A percentile compares a stretch with the other conserved stretches of the same genome.
These are phyloP conservation scores for Centropus unirufus DNA, from an alignment of 2,113 vertebrate genomes.

Conservation along the genomic window DNA sequence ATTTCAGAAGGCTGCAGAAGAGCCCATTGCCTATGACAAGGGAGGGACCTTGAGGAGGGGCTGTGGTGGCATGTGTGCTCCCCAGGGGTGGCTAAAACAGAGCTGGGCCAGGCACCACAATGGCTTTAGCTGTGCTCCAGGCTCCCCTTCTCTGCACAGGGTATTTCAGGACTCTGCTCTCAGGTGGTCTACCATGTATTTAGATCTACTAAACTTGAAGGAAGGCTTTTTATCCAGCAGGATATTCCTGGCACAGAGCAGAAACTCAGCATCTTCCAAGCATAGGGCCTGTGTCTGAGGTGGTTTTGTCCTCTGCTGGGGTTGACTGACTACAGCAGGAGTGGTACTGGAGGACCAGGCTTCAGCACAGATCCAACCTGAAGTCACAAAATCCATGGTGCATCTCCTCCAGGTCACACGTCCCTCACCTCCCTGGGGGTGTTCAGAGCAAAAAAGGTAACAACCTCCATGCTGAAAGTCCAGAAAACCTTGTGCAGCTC, in stretches of 20 bases:
- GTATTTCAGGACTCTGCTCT: neutral
- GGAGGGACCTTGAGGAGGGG: neutral
- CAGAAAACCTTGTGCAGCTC: neutral
- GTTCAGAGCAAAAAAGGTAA: neutral
- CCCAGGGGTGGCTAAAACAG: neutral
- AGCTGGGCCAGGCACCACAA: neutral
- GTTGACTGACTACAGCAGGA: accelerated
- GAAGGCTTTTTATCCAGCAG: neutral
- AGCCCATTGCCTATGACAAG: neutral
- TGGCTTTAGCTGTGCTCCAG: neutral
- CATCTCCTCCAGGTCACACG: neutral
- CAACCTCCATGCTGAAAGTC: neutral
- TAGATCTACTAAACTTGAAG: neutral
- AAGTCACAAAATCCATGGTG: neutral
- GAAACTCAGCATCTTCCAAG: neutral
- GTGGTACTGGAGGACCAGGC: neutral
- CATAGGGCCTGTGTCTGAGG: neutral
- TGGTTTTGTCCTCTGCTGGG: neutral
- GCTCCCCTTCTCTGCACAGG: neutral
- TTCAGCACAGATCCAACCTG: neutral
- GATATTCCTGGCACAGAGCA: neutral
- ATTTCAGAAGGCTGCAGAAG: neutral
- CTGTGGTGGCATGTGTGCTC: accelerated
- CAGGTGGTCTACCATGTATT: accelerated
- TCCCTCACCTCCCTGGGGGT: neutral